Conservation (phyloP, 2,113 vertebrate genomes). For the Rhagologus leucostigma region DNA sequence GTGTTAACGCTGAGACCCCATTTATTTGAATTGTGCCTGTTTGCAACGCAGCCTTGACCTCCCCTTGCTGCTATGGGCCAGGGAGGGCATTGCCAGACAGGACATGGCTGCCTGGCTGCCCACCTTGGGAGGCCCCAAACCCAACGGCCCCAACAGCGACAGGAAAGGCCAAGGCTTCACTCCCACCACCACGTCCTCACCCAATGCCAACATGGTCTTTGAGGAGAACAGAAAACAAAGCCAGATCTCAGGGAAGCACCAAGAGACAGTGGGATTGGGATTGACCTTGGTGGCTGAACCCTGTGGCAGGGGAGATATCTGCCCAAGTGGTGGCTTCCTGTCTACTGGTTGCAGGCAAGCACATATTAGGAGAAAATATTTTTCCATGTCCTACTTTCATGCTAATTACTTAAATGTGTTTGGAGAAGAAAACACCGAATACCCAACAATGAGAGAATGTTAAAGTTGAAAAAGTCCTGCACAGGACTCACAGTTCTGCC, state of each 20-base stretch:
- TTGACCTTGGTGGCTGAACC: neutral
- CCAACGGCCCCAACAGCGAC: rapidly evolving
- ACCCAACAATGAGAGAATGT: neutral
- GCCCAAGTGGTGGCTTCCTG: neutral
- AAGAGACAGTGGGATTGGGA: neutral
- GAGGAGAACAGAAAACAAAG: neutral
- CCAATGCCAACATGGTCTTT: rapidly evolving
- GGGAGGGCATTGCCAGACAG: rapidly evolving
- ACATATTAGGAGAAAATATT: neutral
- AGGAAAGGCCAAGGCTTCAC: neutral
- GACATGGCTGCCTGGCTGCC: neutral
- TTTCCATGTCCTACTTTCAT: neutral
- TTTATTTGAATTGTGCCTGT: neutral
- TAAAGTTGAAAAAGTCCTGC: neutral
- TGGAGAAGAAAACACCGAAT: neutral
- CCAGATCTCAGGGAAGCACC: rapidly evolving
- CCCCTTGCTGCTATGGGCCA: neutral
- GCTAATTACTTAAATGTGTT: neutral
- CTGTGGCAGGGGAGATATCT: neutral
- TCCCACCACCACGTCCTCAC: neutral
- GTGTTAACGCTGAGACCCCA: neutral
- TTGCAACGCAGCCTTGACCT: neutral
- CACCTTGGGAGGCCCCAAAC: neutral
- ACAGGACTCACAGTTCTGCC: neutral
- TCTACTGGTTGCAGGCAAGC: neutral